Percentiles rank a stretch among this genome's conserved stretches.
Evolutionary conservation across 1,140 invertebrate genomes (phyloP).

Genomic region (Potamilus streckersoni): DNA sequence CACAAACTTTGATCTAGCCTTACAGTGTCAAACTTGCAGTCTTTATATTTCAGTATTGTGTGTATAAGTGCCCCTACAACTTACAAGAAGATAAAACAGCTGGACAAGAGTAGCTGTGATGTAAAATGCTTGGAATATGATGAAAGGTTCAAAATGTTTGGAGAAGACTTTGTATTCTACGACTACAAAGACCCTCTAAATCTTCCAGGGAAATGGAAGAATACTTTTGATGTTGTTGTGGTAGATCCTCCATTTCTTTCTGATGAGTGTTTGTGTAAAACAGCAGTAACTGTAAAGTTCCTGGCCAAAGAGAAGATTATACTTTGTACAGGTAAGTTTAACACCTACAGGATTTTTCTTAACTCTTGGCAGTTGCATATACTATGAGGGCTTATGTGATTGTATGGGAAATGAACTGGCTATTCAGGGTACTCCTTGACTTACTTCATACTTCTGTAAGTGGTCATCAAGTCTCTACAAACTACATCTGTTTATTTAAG

Average conservation of each 20-base stretch:
- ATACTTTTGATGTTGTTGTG: constrained; percentile 85
- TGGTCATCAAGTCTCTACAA: no score
- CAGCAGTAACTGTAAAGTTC: constrained; percentile 80
- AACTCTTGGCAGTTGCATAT: constrained; percentile 58
- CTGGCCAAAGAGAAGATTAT: constrained; percentile 85
- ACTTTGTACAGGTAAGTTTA: constrained; percentile 83
- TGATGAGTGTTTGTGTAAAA: constrained; percentile 91
- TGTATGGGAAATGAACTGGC: not conserved
- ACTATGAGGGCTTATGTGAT: constrained; percentile 1
- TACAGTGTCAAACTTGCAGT: constrained; percentile 1
- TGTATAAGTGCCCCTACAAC: constrained; percentile 91
- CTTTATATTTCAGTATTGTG: constrained; percentile 73
- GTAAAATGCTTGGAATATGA: constrained; percentile 76
- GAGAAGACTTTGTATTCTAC: constrained; percentile 86
- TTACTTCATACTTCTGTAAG: no score
- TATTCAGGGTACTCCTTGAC: no score
- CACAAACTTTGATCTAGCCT: no score
- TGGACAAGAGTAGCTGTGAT: constrained; percentile 48
- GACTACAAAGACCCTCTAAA: constrained; percentile 87
- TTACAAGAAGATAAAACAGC: constrained; percentile 73
- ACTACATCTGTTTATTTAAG: no score
- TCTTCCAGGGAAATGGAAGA: constrained; percentile 74
- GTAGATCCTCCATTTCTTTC: constrained; percentile 95
- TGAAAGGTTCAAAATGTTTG: constrained; percentile 81
- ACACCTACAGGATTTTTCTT: constrained; percentile 53